Evolutionary conservation across 2,113 vertebrate genomes (phyloP), one percentile per base, ranked within the genome.

Genomic region (Cyrtonyx montezumae): DNA sequence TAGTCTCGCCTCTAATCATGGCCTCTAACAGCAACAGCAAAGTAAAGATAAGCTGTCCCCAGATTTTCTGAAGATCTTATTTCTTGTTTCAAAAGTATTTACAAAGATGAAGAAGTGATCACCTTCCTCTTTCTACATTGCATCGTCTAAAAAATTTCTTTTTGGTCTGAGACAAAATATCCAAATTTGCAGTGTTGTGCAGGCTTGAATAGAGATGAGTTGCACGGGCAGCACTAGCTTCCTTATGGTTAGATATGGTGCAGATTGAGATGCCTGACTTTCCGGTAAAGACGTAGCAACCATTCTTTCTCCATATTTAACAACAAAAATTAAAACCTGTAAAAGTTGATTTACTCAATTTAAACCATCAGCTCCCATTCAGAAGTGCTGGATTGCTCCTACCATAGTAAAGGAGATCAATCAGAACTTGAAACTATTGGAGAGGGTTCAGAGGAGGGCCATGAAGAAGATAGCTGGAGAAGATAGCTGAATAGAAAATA

Each of bases 341-440:
- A 9, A 25, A 68, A 84, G 16, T 9, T 28, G 9, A 42, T 37
- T 82, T 37, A 49, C 16, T 21, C 5, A 20, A 12, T 18, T 45
- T 48, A 14, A 45, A 62, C 20, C 10, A 16, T 13, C 59, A 91
- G 3, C 23, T 5, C 23, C 17, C 30, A n/a, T 74, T 63, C 46
- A 36, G 37, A 70, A 69, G 2, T 2, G 16, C 19, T 87, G 67
- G 23, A 9, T 66, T 10, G 3, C 45, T 79, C 32, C 46, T 30
- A 4, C 8, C 13, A 0, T 1, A 10, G 6, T 13, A 4, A n/a
- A 1, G 58, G 28, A 77, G n/a, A 11, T 5, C 14, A 30, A 16
- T 30, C 51, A 53, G 51, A 53, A 53, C 6, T 53, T 15, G 26
- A 53, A 28, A 15, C 51, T 17, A 8, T 28, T 53, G 51, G 14